Base-by-base conservation (phyloP, 2,888 invertebrate genomes). In the Thera obeliscata region DNA sequence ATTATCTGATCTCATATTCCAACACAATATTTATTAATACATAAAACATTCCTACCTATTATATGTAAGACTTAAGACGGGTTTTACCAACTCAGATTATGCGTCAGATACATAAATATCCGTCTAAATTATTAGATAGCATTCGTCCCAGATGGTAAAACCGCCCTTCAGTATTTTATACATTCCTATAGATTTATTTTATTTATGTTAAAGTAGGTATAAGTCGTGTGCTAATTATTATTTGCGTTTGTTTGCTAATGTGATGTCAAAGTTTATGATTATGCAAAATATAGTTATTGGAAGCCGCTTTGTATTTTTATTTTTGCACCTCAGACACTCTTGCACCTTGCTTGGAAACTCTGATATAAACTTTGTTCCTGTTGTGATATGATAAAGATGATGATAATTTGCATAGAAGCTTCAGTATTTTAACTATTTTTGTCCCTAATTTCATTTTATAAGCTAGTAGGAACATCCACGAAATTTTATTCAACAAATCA, bases 301-400 rank as follows among this genome's bases (percentile, higher is more conserved):
- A 85, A 87, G 82, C 85, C 83, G 87, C 86, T 91, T 91, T 79
- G 78, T 82, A 84, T 81, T 66, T 87, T 89, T 89, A 89, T 85
- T 82, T 87, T 87, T 78, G 74, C 78, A 78, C 80, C 81, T 74
- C 64, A 41, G 75, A 71, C 80, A 79, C 77, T 73, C 74, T 75
- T 73, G 61, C 69, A 69, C 60, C 73, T 61, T 54, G 22, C 50
- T 59, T 48, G 22, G 36, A n/a, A n/a, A n/a, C n/a, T n/a, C n/a
- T n/a, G n/a, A n/a, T n/a, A n/a, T n/a, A n/a, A n/a, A n/a, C n/a
- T n/a, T n/a, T n/a, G n/a, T n/a, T n/a, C n/a, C n/a, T n/a, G n/a
- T n/a, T n/a, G n/a, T n/a, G n/a, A n/a, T n/a, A n/a, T n/a, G n/a
- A n/a, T n/a, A n/a, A n/a, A n/a, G n/a, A n/a, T n/a, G n/a, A n/a